These are phyloP conservation scores for Epirrita christyi DNA, from an alignment of 2,888 invertebrate genomes.

Conservation along the genomic window DNA sequence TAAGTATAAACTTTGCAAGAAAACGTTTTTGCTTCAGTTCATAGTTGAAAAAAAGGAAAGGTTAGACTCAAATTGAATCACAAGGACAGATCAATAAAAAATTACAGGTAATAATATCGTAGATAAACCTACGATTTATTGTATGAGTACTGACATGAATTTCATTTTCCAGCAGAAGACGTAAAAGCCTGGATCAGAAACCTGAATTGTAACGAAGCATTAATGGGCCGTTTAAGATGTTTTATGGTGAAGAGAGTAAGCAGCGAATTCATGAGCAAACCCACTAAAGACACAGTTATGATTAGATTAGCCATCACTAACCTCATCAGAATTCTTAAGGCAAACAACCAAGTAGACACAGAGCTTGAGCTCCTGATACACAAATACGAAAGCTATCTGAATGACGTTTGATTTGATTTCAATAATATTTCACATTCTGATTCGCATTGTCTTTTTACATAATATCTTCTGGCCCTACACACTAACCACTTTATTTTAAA, in stretches of 20 bases:
- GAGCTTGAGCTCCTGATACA: slow-evolving; percentile 1
- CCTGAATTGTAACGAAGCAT: neutral
- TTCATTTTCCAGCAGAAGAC: slow-evolving; percentile 4
- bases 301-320: neutral
- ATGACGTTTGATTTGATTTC: neutral
- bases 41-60: too few relatives aligned
- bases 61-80: too few relatives aligned
- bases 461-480: too few relatives aligned
- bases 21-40: too few relatives aligned
- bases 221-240: slow-evolving; percentile 8
- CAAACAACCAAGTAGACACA: neutral
- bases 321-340: neutral
- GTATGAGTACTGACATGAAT: neutral
- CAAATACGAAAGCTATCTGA: neutral
- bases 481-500: too few relatives aligned
- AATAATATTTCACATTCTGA: too few relatives aligned
- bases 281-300: neutral
- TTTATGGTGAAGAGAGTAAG: slow-evolving; percentile 1
- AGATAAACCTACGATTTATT: too few relatives aligned
- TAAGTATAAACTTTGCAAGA: too few relatives aligned
- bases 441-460: too few relatives aligned
- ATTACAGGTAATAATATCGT: too few relatives aligned
- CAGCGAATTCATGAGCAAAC: slow-evolving; percentile 1
- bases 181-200: neutral
- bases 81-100: too few relatives aligned